A percentile compares a stretch with the other conserved stretches of the same genome.
Conservation (phyloP, 2,113 vertebrate species). For the Hydrochoerus hydrochaeris region DNA sequence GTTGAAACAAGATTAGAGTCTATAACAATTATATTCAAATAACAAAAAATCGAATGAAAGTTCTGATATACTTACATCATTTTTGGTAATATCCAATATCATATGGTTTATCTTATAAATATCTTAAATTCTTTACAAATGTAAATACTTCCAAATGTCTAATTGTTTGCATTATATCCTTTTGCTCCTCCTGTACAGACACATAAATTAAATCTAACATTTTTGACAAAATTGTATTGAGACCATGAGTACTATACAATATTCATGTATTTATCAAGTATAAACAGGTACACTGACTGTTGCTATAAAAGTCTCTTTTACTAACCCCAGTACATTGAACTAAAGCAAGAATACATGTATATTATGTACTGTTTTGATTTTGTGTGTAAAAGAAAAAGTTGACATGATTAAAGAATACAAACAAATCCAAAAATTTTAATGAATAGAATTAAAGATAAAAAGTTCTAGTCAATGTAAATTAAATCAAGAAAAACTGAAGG, state of each 20-base stretch:
- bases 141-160: neutral
- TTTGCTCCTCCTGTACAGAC: neutral
- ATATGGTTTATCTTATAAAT: neutral
- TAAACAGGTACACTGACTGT: neutral
- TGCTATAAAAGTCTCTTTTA: neutral
- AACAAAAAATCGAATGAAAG: neutral
- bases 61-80: neutral
- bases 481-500: neutral
- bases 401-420: neutral
- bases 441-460: neutral
- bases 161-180: neutral
- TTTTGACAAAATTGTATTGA: neutral
- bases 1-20: neutral
- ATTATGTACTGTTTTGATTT: neutral
- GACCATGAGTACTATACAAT: neutral
- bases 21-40: neutral
- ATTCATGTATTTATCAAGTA: neutral
- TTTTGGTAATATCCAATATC: neutral
- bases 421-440: neutral
- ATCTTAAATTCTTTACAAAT: neutral
- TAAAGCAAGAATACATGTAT: neutral
- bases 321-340: neutral
- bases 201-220: neutral
- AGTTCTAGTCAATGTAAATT: neutral
- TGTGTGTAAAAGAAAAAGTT: neutral